Conservation (phyloP, 2,888 invertebrate species). For the Malthinus seriepunctatus region DNA sequence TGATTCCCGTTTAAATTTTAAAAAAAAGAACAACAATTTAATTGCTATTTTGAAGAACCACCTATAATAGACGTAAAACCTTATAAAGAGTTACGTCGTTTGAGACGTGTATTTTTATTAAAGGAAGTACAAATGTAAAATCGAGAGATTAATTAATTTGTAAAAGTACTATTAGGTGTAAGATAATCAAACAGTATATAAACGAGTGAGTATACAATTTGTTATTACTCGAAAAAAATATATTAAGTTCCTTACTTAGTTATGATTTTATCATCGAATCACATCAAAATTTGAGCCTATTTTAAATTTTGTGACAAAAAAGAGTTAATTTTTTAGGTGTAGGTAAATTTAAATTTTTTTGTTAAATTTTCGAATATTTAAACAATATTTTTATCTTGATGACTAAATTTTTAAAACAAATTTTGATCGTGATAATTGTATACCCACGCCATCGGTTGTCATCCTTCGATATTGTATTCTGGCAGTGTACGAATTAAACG, state of each 20-base stretch:
- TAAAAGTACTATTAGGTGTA: constrained; percentile 31
- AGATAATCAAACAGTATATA: constrained; percentile 19
- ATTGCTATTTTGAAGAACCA: constrained; percentile 38
- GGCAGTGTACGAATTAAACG: constrained; percentile 25
- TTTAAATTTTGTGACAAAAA: no score
- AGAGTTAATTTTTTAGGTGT: no score
- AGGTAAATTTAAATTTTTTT: no score
- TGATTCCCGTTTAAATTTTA: constrained; percentile 4
- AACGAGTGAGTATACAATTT: constrained; percentile 24
- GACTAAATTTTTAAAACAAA: no score
- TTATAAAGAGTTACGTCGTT: constrained; percentile 43
- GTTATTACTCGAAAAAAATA: not conserved
- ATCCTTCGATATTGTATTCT: constrained; percentile 30
- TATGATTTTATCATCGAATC: constrained; percentile 11
- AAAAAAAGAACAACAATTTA: constrained; percentile 27
- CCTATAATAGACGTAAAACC: constrained; percentile 35
- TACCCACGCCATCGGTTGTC: constrained; percentile 16
- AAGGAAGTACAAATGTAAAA: constrained; percentile 52
- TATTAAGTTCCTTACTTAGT: not conserved
- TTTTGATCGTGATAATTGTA: not conserved
- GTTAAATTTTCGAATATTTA: no score
- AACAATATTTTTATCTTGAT: no score
- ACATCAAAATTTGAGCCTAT: not conserved
- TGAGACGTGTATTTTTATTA: constrained; percentile 53
- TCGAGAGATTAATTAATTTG: constrained; percentile 25